Conservation (phyloP, 2,113 vertebrate species). For the Rana temporaria region DNA sequence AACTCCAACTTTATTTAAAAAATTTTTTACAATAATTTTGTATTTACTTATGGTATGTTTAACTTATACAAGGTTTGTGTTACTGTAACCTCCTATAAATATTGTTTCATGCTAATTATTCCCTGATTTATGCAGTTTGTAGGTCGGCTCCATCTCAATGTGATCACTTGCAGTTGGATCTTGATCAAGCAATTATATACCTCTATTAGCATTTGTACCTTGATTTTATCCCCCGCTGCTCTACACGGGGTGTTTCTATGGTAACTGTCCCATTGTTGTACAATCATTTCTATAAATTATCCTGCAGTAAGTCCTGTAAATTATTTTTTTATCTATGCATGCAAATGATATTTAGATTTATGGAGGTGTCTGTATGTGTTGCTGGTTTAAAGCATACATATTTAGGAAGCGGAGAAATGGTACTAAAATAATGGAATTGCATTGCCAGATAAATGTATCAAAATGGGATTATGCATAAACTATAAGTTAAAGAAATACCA, state of each 20-base stretch:
- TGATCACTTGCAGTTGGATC: neutral
- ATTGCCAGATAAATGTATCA: too few species aligned
- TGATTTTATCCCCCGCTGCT: neutral
- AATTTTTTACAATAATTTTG: too few species aligned
- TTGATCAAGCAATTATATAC: neutral
- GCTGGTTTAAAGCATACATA: neutral
- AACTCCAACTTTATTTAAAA: too few species aligned
- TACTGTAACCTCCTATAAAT: too few species aligned
- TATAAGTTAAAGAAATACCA: too few species aligned
- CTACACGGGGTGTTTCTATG: constrained; percentile 13
- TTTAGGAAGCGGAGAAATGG: neutral
- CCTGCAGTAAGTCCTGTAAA: constrained; percentile 7
- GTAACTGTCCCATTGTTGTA: constrained; percentile 4
- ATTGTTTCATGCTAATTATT: too few species aligned
- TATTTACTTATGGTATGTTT: too few species aligned
- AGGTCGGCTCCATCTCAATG: neutral
- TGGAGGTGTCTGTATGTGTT: constrained; percentile 9
- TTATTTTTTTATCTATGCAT: constrained; percentile 6
- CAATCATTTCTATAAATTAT: neutral
- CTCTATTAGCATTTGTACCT: neutral
- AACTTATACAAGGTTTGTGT: too few species aligned
- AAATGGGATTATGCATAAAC: too few species aligned
- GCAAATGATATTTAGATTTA: constrained; percentile 8
- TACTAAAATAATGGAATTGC: neutral
- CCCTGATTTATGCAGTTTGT: neutral